phyloP scores from a whole-genome alignment of 2,888 invertebrate species.

The Calliphora vomitoria region DNA sequence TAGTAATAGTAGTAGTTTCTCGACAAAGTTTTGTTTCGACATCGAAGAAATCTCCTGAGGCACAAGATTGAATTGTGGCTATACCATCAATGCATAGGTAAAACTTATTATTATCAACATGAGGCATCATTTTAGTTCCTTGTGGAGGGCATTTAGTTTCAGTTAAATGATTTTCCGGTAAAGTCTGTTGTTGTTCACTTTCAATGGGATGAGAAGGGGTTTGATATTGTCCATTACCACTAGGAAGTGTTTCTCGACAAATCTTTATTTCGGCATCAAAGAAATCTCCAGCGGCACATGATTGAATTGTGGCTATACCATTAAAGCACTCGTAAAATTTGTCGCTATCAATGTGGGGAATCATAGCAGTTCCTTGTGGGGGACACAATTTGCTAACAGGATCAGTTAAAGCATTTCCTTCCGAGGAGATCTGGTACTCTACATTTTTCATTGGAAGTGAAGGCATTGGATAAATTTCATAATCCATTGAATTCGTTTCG shows the following conservation, averaged over 20 bases:
- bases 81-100: slow-evolving; percentile 1
- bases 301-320: background rate
- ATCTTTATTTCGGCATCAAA: background rate
- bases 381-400: too few relatives aligned
- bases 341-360: too few relatives aligned
- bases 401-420: too few relatives aligned
- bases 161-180: too few relatives aligned
- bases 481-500: background rate
- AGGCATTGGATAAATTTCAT: background rate
- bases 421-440: too few relatives aligned
- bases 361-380: too few relatives aligned
- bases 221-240: too few relatives aligned
- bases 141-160: background rate
- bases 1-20: background rate
- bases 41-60: background rate
- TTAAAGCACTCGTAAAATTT: too few relatives aligned
- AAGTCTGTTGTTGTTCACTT: too few relatives aligned
- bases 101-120: background rate
- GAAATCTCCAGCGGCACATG: background rate
- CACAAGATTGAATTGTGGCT: background rate
- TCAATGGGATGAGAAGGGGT: too few relatives aligned
- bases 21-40: background rate
- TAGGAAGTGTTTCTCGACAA: background rate
- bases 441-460: too few relatives aligned
- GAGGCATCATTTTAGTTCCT: background rate